phyloP scores from a whole-genome alignment of 2,888 invertebrate genomes.

The Cephalotes varians region DNA sequence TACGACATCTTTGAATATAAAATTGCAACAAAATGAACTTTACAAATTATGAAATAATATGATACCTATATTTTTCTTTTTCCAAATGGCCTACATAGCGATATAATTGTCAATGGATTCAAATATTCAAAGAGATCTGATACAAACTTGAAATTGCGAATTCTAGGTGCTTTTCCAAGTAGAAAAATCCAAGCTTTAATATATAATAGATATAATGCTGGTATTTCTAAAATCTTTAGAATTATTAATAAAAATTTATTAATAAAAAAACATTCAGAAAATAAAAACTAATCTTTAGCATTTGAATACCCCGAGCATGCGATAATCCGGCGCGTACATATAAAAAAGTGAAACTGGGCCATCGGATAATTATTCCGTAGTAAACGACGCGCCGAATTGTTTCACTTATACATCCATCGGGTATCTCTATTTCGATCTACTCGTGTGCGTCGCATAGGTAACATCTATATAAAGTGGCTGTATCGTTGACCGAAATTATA shows the following conservation, averaged over 20 bases:
- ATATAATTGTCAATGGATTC: neutral
- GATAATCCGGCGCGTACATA: neutral
- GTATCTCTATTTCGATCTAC: slow-evolving; percentile 1
- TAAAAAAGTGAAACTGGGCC: slow-evolving; percentile 41
- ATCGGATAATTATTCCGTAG: slow-evolving; percentile 34
- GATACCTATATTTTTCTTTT: too few species aligned
- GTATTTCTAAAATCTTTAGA: neutral
- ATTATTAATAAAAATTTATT: neutral
- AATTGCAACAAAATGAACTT: slow-evolving; percentile 4
- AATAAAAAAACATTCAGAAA: neutral
- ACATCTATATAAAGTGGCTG: slow-evolving; percentile 18
- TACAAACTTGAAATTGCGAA: neutral
- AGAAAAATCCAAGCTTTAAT: neutral
- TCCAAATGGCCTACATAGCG: neutral
- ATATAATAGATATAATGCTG: too few species aligned
- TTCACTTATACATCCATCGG: neutral
- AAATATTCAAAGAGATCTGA: neutral
- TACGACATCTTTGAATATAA: neutral
- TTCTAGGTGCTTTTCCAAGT: neutral
- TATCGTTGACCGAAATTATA: slow-evolving; percentile 26
- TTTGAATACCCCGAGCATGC: neutral
- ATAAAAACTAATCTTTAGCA: neutral
- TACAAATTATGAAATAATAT: slow-evolving; percentile 3
- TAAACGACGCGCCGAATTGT: slow-evolving; percentile 35
- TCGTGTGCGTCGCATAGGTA: neutral